A percentile compares a stretch with the other conserved stretches of the same genome.
These are phyloP conservation scores for Cancer borealis DNA, from an alignment of 2,888 invertebrate genomes.

Conservation along the genomic window DNA sequence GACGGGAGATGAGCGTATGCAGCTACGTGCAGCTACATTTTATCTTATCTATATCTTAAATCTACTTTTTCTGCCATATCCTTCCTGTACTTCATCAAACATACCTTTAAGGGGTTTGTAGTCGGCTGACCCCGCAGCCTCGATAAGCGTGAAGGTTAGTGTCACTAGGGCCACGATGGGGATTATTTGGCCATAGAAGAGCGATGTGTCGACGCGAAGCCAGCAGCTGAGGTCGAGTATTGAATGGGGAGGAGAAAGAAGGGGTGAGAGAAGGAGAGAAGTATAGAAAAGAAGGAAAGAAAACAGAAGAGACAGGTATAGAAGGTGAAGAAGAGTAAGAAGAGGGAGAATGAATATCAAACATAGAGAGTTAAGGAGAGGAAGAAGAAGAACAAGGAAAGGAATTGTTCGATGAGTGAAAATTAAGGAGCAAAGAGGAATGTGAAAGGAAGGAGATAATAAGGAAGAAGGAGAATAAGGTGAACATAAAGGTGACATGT, in stretches of 20 bases:
- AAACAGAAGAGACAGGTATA: not conserved
- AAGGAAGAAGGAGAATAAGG: slow-evolving; percentile 34
- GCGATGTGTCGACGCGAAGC: slow-evolving; percentile 78
- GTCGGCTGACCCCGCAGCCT: slow-evolving; percentile 79
- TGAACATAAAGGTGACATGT: not conserved
- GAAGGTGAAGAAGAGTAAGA: too few species aligned
- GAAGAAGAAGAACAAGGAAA: not conserved
- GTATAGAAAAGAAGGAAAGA: not conserved
- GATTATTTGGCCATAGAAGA: slow-evolving; percentile 77
- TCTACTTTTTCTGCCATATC: not conserved
- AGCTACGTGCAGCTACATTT: too few species aligned
- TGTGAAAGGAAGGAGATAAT: not conserved
- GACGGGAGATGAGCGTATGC: too few species aligned
- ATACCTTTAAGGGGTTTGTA: slow-evolving; percentile 78
- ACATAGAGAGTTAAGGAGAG: not conserved
- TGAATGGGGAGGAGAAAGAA: not conserved
- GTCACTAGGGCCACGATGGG: slow-evolving; percentile 78
- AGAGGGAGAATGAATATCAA: not conserved
- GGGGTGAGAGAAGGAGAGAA: not conserved
- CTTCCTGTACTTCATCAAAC: not conserved
- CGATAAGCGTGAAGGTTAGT: slow-evolving; percentile 78
- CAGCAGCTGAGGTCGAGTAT: slow-evolving; percentile 77
- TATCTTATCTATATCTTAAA: not conserved
- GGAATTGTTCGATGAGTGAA: not conserved
- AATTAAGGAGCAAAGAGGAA: not conserved